Base-by-base conservation (phyloP, 1,140 invertebrate genomes). In the Amyelois transitella region DNA sequence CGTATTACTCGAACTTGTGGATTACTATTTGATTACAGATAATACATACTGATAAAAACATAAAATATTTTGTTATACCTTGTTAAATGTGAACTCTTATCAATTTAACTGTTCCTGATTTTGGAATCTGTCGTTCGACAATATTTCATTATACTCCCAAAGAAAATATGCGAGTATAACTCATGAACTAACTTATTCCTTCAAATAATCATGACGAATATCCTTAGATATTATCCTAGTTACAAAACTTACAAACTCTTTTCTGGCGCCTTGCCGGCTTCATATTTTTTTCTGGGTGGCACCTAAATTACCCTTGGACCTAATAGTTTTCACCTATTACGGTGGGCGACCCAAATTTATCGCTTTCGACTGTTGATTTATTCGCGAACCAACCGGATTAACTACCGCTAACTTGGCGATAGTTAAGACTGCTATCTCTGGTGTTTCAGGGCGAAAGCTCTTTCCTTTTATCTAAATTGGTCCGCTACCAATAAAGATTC, bases 381-480 rank as follows among this genome's bases (percentile, higher is more conserved):
- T 88, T 75, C 75, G 32, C 73, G 70, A 72, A 71, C 72, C 64
- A 68, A 72, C 68, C 73, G 81, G 82, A 85, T 88, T 86, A 88
- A 88, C 72, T 86, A 82, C 80, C 77, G 81, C 85, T 88, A 88
- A 88, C 78, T 88, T 85, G 81, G 81, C 81, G 80, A 88, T 88
- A 88, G 85, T 88, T 88, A 88, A 88, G 83, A 82, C 79, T 80
- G 67, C 82, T 86, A 86, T 86, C 84, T 83, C 72, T 80, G 78
- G 81, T 85, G 77, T 86, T 84, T 76, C 78, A 78, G 77, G 75
- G 76, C 72, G 73, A 80, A 82, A 86, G 81, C 80, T 83, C 81
- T 86, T 83, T 85, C 81, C 85, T 88, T 88, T 88, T 88, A 88
- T 88, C 85, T 88, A 88, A 88, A 88, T 88, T 88, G 85, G 85